Base-by-base conservation (phyloP, 2,888 invertebrate genomes). In the Drosophila lacicola region DNA sequence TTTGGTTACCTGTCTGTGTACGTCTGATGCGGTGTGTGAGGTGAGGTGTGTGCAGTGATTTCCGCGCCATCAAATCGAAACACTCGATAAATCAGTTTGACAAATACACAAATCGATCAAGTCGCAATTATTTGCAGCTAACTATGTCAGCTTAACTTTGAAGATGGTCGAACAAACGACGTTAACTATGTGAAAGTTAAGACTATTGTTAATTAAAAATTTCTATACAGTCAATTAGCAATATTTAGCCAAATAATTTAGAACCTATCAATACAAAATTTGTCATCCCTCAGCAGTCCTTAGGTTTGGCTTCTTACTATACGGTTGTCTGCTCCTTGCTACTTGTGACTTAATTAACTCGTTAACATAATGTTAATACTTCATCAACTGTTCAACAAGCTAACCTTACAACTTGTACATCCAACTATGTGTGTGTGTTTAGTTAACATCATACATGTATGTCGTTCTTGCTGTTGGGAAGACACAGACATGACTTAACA, bases 321-420 rank as follows among this genome's bases (percentile, higher is more conserved):
- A 25, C 25, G 25, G 54, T 63, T 58, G 57, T 68, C 60, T 45
- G 19, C 33, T 68, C 64, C 68, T 70, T 75, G 80, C 69, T 72
- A 53, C 74, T 73, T 74, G 77, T 84, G 81, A 82, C 79, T 82
- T 86, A 86, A 85, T 85, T 80, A 86, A 81, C 85, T 86, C 84
- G 86, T 85, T 85, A 85, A 82, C 86, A 85, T 85, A 86, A 85
- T 86, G 86, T 85, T 77, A 79, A 75, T 77, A 84, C 82, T 82
- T 79, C 86, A 86, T 85, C 85, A 85, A 80, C 71, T 81, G 70
- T 62, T 82, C 50, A 72, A 75, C 80, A 69, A 69, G 75, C 39
- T 70, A 51, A 65, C 70, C 70, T 65, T 55, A 67, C 67, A 64
- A 51, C 69, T 61, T 63, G 49, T 61, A 63, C 39, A 42, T 56